Base-by-base conservation (phyloP, 2,888 invertebrate species). In the Hetaerina titia region DNA sequence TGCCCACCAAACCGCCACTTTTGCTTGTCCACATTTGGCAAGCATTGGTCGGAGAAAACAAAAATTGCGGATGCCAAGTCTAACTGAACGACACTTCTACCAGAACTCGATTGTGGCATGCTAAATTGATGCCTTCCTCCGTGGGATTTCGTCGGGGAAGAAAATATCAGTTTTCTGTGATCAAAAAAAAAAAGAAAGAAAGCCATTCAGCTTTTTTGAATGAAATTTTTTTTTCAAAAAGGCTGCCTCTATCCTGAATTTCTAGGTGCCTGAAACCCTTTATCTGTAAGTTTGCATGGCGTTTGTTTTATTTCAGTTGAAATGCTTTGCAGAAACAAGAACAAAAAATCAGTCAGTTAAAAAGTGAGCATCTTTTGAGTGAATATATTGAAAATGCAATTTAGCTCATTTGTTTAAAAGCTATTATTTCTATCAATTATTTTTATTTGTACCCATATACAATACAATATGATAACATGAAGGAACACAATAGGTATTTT, bases 21-120 rank as follows among this genome's bases (percentile, higher is more conserved):
- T 13, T 15, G 13, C 13, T 31, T 31, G 31, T 15, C 25, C n/a
- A 81, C 31, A 8, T 13, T 81, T 9, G 25, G 81, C 25, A 31
- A 31, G 81, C 81, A 81, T 6, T 81, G 81, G 9, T n/a, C 25
- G 13, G 31, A 81, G 31, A 8, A 31, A 81, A 81, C 31, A 31
- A 81, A 45, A 81, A 25, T 81, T 81, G 81, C 81, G 81, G 81
- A 31, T 81, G 81, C 81, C 81, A 81, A 81, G 81, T 81, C 81
- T 81, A 81, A 81, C 81, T 19, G 81, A 81, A 81, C 81, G 31
- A 31, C 13, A 31, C 81, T 31, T 81, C 81, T 31, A 81, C 25
- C 81, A 31, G 81, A 31, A 81, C 81, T 31, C 11, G 25, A n/a
- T 69, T 22, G 69, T n/a, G 81, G 81, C 81, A 81, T 2, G 31